Percentiles rank a stretch among this genome's conserved stretches.
Evolutionary conservation across 2,797 vertebrate genomes (phyloP).

Genomic region (Saxicola maurus): DNA sequence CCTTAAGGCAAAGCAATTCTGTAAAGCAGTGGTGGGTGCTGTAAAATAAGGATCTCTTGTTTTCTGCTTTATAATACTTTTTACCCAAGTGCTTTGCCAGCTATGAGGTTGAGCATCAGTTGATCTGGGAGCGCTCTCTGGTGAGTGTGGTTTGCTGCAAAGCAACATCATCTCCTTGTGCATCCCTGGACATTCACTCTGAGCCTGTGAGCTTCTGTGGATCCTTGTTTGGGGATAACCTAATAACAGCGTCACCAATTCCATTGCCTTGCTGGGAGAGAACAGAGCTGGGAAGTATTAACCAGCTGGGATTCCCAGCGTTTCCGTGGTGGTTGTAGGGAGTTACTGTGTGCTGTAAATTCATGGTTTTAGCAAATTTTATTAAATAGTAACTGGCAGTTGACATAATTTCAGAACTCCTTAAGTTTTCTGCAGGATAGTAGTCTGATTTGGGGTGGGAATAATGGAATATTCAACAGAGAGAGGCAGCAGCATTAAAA

Average conservation of each 20-base stretch:
- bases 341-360: neutral
- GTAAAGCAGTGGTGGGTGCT: neutral
- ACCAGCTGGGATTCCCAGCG: neutral
- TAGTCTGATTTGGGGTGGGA: neutral
- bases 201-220: slow-evolving; percentile 23
- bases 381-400: neutral
- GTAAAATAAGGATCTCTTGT: slow-evolving; percentile 7
- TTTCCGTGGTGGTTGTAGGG: neutral
- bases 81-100: slow-evolving; percentile 56
- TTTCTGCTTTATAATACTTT: slow-evolving; percentile 35
- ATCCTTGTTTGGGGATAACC: slow-evolving; percentile 70
- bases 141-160: slow-evolving; percentile 71
- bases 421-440: neutral
- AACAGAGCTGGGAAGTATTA: neutral
- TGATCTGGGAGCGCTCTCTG: slow-evolving; percentile 63
- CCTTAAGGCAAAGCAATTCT: neutral
- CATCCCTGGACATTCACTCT: neutral
- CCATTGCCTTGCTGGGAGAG: neutral
- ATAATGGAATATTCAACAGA: neutral
- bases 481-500: neutral
- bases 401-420: neutral
- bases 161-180: slow-evolving; percentile 35
- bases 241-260: slow-evolving; percentile 50
- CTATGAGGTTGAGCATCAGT: slow-evolving; percentile 45
- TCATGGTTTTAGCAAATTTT: neutral